Evolutionary conservation across 2,888 invertebrate genomes (phyloP), one percentile per base, ranked within the genome.

Genomic region (Melanophora roralis): DNA sequence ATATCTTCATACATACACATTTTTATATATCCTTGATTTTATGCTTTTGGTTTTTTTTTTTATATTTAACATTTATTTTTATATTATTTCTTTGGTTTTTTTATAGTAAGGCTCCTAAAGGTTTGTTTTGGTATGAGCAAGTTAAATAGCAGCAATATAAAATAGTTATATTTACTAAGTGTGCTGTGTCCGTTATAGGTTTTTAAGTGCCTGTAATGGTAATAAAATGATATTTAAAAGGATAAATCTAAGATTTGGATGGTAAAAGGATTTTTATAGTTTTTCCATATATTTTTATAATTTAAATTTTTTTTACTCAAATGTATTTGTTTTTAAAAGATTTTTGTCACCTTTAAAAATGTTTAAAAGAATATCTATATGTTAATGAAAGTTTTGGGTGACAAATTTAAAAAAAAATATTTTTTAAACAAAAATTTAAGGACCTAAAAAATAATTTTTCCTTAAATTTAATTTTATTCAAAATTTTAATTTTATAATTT

Each of bases 1-100:
- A n/a, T n/a, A n/a, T n/a, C n/a, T n/a, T n/a, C n/a, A 57, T 68
- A 67, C 47, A 67, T 75, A 55, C 47, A n/a, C 57, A 45, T 67
- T 57, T 19, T 14, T 43, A 34, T 49, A 27, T 27, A 27, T 27
- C n/a, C n/a, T n/a, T 69, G 40, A 12, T 55, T 64, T 62, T 53
- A n/a, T 49, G 40, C 16, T 16, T 45, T 45, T 34, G 14, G 11
- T 19, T n/a, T 40, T 16, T 11, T n/a, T 34, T 23, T 49, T 34
- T 14, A 1, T 23, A 12, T 34, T 47, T 9, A 8, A 43, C 19
- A 64, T 59, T 67, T 38, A 69, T 69, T 78, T 74, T 65, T 69
- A 65, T 65, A 65, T 49, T 55, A 68, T 67, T 34, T 57, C 9
- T 43, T 62, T 4, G n/a, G 11, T 45, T 32, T 45, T 62, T 55